Conservation (phyloP, 2,113 vertebrate species). For the Desmodus rotundus region DNA sequence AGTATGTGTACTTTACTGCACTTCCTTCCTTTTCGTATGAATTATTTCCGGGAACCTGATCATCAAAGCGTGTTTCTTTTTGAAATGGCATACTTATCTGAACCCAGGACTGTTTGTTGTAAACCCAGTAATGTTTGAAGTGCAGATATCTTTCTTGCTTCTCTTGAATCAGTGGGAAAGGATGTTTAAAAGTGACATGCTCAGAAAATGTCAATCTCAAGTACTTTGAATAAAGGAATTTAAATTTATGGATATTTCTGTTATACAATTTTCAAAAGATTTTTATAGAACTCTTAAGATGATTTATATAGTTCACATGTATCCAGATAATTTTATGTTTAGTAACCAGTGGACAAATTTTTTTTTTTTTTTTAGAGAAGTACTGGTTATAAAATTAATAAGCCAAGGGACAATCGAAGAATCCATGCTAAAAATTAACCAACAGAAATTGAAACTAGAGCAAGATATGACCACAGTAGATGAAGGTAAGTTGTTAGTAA, state of each 20-base stretch:
- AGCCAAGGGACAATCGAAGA: conserved; percentile 94
- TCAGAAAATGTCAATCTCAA: conserved; percentile 1
- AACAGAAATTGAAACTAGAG: conserved; percentile 95
- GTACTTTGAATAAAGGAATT: conserved; percentile 16
- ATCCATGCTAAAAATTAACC: conserved; percentile 91
- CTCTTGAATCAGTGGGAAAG: neutral
- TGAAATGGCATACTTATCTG: neutral
- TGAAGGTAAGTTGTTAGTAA: conserved; percentile 81
- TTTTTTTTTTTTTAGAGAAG: conserved; percentile 84
- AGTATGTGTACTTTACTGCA: neutral
- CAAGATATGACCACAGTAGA: conserved; percentile 95
- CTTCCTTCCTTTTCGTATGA: neutral
- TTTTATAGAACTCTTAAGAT: neutral
- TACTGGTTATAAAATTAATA: conserved; percentile 93
- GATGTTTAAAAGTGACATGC: neutral
- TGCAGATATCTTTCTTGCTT: neutral
- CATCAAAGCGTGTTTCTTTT: neutral
- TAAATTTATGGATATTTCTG: neutral
- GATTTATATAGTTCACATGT: neutral
- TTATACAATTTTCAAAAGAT: neutral
- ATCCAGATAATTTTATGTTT: neutral
- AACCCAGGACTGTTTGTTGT: neutral
- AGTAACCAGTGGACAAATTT: neutral
- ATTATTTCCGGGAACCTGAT: neutral
- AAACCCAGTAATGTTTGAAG: neutral